Conservation (phyloP, 2,113 vertebrate genomes). For the Montifringilla adamsi region DNA sequence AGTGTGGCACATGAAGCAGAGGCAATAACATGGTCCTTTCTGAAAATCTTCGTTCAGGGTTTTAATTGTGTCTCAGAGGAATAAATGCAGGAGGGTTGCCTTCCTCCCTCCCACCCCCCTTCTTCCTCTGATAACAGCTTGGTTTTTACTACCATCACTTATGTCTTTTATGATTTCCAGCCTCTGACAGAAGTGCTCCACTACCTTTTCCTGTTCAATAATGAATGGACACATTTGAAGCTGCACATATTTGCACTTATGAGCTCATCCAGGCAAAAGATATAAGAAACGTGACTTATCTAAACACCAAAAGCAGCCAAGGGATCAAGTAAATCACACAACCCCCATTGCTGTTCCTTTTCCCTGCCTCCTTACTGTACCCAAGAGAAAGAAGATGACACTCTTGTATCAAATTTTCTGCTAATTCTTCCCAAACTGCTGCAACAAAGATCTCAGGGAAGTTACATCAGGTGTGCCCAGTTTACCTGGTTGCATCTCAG, state of each 20-base stretch:
- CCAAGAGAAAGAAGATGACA: not conserved
- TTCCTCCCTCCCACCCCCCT: not conserved
- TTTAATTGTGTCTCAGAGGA: conserved; percentile 56
- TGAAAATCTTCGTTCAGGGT: not conserved
- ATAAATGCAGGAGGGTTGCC: not conserved
- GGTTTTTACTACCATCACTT: conserved; percentile 32
- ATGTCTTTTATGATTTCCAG: conserved; percentile 27
- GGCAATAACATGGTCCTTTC: not conserved
- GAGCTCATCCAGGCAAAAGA: conserved; percentile 31
- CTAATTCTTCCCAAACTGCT: not conserved
- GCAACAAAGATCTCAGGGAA: not conserved
- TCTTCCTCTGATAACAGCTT: conserved; percentile 22
- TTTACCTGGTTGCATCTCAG: not conserved
- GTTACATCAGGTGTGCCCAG: not conserved
- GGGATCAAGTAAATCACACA: not conserved
- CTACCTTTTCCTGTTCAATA: conserved; percentile 45
- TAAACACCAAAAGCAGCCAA: not conserved
- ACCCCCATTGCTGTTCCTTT: not conserved
- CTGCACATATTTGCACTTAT: conserved; percentile 56
- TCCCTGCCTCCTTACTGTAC: not conserved
- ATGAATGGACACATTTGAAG: conserved; percentile 45
- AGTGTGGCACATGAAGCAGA: not conserved
- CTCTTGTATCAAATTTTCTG: not conserved
- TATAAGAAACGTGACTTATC: not conserved
- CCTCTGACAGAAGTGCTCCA: conserved; percentile 7